A percentile compares a stretch with the other conserved stretches of the same genome.
These are phyloP conservation scores for Centropyge bicolor DNA, from an alignment of 2,797 vertebrate genomes.

Conservation along the genomic window DNA sequence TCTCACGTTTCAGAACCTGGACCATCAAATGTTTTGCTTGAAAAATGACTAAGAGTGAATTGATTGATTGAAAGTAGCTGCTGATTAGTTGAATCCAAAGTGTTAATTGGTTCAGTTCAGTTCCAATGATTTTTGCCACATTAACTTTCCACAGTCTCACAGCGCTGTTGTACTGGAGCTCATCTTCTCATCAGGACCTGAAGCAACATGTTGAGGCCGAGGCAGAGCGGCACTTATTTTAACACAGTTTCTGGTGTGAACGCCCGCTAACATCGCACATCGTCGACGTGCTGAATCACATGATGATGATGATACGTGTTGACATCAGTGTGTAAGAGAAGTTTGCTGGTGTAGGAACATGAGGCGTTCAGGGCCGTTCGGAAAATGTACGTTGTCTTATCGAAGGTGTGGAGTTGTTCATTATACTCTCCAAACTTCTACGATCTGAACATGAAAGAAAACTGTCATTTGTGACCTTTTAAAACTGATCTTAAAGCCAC, in stretches of 20 bases:
- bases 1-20: background rate
- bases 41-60: background rate
- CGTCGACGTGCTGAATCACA: slow-evolving; percentile 15
- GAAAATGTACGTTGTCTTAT: background rate
- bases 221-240: background rate
- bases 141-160: background rate
- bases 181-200: background rate
- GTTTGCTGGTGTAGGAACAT: background rate
- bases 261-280: background rate
- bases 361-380: background rate
- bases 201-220: slow-evolving; percentile 7
- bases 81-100: no score
- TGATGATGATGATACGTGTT: background rate
- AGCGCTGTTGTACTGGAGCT: background rate
- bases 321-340: background rate
- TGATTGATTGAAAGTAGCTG: background rate
- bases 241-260: background rate
- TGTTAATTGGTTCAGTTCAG: background rate
- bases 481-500: background rate
- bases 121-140: background rate
- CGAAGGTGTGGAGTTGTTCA: background rate
- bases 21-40: background rate
- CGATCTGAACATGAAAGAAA: background rate
- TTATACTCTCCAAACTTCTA: background rate
- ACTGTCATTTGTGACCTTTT: background rate